Percentiles rank a stretch among this genome's conserved stretches.
Evolutionary conservation across 2,888 invertebrate species (phyloP).

Genomic region (Melanargia galathea): DNA sequence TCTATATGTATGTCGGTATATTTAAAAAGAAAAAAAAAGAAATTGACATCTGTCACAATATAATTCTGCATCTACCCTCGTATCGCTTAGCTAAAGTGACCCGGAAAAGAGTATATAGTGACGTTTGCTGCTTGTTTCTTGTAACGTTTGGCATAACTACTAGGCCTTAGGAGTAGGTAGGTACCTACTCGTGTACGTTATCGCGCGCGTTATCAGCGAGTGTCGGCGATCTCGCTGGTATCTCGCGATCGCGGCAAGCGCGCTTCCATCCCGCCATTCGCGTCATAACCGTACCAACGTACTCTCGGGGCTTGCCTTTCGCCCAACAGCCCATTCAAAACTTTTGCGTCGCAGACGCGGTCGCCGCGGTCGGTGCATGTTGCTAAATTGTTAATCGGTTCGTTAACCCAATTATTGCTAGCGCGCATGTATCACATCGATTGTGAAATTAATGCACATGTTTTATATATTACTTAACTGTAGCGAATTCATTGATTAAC

Average conservation of each 20-base stretch:
- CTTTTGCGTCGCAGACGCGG: slow-evolving; percentile 58
- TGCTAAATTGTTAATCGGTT: slow-evolving; percentile 72
- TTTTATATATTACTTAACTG: slow-evolving; percentile 42
- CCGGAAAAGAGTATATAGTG: slow-evolving; percentile 7
- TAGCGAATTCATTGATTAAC: slow-evolving; percentile 39
- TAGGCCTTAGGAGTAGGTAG: too few species aligned
- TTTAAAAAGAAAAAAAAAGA: not conserved
- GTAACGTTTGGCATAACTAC: slow-evolving; percentile 39
- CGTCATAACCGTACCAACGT: slow-evolving; percentile 70
- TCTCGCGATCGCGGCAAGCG: slow-evolving; percentile 61
- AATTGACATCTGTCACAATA: not conserved
- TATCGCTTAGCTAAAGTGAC: not conserved
- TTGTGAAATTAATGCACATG: slow-evolving; percentile 54
- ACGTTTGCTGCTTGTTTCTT: slow-evolving; percentile 48
- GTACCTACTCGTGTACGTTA: slow-evolving; percentile 55
- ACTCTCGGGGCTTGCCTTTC: slow-evolving; percentile 78
- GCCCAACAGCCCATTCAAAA: slow-evolving; percentile 62
- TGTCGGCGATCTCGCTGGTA: slow-evolving; percentile 72
- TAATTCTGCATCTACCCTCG: not conserved
- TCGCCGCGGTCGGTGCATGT: slow-evolving; percentile 59
- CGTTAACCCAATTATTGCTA: slow-evolving; percentile 67
- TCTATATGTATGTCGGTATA: too few species aligned
- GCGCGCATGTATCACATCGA: slow-evolving; percentile 50
- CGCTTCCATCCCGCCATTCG: slow-evolving; percentile 70
- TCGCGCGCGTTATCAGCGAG: slow-evolving; percentile 68